phyloP scores from a whole-genome alignment of 2,113 vertebrate species.

The Anarhynchus alexandrinus region DNA sequence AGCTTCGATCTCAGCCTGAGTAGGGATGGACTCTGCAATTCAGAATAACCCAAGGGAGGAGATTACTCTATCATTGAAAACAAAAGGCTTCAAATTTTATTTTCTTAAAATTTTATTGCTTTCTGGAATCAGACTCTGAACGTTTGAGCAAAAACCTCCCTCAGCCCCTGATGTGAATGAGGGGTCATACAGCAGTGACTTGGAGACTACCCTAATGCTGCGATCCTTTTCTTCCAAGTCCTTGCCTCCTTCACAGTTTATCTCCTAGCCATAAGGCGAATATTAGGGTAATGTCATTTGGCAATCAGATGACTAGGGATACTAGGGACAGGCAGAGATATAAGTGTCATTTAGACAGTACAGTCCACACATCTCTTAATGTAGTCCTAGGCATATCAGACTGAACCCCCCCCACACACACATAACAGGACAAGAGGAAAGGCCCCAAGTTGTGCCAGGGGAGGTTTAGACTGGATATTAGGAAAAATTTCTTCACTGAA shows the following conservation, averaged over 20 bases:
- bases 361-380: neutral
- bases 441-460: neutral
- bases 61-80: neutral
- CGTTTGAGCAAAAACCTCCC: neutral
- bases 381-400: neutral
- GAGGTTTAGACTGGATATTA: neutral
- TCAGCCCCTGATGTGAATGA: rapidly evolving
- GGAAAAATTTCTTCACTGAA: neutral
- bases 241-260: neutral
- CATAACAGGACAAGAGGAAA: rapidly evolving
- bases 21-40: slow-evolving; percentile 81
- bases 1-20: slow-evolving; percentile 88
- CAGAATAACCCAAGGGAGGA: neutral
- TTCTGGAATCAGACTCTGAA: neutral
- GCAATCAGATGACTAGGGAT: neutral
- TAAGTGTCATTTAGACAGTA: neutral
- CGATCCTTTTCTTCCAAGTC: neutral
- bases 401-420: neutral
- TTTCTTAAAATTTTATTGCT: neutral
- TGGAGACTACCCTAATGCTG: neutral
- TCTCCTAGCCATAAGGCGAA: neutral
- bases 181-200: neutral
- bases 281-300: neutral
- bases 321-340: neutral
- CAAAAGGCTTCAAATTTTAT: neutral